phyloP scores from a whole-genome alignment of 2,888 invertebrate genomes.

The Dromius quadrimaculatus region DNA sequence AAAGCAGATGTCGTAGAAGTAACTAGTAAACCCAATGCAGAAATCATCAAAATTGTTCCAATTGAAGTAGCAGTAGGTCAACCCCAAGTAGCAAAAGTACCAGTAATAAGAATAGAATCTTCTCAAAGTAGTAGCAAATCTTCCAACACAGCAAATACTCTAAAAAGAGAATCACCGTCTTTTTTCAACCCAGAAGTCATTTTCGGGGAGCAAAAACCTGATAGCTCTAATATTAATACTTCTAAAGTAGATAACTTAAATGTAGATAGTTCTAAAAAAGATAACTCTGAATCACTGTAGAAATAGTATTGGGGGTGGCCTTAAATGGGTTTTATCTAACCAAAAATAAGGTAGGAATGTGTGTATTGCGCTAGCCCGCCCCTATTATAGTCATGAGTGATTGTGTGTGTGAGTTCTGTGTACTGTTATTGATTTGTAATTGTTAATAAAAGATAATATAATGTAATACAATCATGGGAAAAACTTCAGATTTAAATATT shows the following conservation, averaged over 20 bases:
- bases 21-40: conserved; percentile 59
- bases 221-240: conserved; percentile 2
- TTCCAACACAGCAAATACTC: not conserved
- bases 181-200: conserved; percentile 42
- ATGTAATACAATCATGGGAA: conserved; percentile 29
- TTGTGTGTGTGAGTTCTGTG: not conserved
- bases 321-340: not conserved
- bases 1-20: conserved; percentile 65
- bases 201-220: conserved; percentile 17
- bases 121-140: conserved; percentile 30
- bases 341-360: conserved; percentile 17
- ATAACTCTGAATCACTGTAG: not conserved
- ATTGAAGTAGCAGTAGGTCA: conserved; percentile 59
- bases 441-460: conserved; percentile 19
- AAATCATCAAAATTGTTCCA: conserved; percentile 64
- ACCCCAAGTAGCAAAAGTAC: not conserved
- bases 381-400: not conserved
- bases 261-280: too few species aligned
- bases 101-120: conserved; percentile 33
- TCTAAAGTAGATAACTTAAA: too few species aligned
- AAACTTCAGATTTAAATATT: not conserved
- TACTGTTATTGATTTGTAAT: conserved; percentile 17
- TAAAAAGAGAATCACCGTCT: conserved; percentile 19
- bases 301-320: not conserved
- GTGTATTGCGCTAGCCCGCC: conserved; percentile 1